These are phyloP conservation scores for Todiramphus chloris DNA, from an alignment of 2,113 vertebrate species.

Conservation along the genomic window DNA sequence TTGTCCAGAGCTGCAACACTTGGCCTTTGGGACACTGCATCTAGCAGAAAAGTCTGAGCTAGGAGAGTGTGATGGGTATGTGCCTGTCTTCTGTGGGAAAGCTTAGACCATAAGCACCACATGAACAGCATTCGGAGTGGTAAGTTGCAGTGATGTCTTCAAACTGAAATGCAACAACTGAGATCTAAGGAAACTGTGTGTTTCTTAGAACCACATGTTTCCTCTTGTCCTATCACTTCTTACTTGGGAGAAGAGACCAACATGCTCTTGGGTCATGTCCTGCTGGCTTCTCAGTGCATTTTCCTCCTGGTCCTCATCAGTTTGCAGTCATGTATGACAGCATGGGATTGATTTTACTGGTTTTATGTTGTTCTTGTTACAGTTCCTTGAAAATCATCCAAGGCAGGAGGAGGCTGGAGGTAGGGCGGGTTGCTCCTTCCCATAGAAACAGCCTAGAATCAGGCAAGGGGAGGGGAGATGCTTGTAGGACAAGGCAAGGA, in stretches of 20 bases:
- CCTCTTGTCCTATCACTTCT: no score
- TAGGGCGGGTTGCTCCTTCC: not conserved
- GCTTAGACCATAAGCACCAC: rapidly evolving
- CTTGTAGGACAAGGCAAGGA: not conserved
- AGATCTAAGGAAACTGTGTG: not conserved
- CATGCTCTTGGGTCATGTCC: not conserved
- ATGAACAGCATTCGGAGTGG: not conserved
- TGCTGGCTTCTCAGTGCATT: not conserved
- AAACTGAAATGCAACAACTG: not conserved
- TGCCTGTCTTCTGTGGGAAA: not conserved
- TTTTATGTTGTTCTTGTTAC: not conserved
- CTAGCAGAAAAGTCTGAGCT: not conserved
- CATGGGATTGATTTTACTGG: not conserved
- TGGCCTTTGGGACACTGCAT: not conserved
- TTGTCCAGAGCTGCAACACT: not conserved
- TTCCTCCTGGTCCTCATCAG: not conserved
- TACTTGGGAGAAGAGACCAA: no score
- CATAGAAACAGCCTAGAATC: not conserved
- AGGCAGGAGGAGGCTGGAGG: not conserved
- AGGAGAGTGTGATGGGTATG: rapidly evolving
- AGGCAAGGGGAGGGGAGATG: not conserved
- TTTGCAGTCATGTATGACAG: not conserved
- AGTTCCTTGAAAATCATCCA: not conserved
- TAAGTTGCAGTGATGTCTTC: not conserved
- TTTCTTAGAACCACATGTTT: no score